A percentile compares a stretch with the other conserved stretches of the same genome.
phyloP scores from a whole-genome alignment of 2,888 invertebrate genomes.

The Leuctra nigra region DNA sequence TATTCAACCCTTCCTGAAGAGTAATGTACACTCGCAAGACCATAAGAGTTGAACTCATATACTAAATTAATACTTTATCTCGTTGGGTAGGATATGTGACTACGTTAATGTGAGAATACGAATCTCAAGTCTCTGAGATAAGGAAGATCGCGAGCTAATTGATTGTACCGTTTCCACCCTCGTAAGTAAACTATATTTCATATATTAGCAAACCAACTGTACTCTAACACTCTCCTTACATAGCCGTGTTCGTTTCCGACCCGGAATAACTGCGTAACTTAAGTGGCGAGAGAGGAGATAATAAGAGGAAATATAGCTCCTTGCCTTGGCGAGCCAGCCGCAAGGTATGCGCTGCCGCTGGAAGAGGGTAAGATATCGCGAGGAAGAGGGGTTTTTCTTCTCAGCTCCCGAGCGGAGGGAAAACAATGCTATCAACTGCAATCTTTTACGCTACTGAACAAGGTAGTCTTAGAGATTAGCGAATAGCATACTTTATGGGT shows the following conservation, averaged over 20 bases:
- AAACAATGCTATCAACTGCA: conserved; percentile 18
- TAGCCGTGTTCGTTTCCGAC: conserved; percentile 32
- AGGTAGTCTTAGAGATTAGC: conserved; percentile 18
- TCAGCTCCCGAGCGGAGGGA: conserved; percentile 5
- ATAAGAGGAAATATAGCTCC: conserved; percentile 36
- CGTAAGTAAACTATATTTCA: not conserved
- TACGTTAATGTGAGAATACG: too few species aligned
- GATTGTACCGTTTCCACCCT: too few species aligned
- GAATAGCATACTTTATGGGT: conserved; percentile 19
- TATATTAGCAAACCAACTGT: conserved; percentile 5
- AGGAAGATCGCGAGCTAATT: too few species aligned
- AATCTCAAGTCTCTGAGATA: too few species aligned
- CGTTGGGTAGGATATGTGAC: too few species aligned
- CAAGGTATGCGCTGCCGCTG: conserved; percentile 1
- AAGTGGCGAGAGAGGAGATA: conserved; percentile 40
- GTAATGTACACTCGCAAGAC: too few species aligned
- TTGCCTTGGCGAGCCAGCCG: conserved; percentile 4
- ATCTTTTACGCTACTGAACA: conserved; percentile 15
- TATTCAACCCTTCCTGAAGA: too few species aligned
- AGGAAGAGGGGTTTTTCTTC: not conserved
- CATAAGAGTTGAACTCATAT: too few species aligned
- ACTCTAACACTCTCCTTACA: not conserved
- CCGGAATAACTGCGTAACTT: conserved; percentile 34
- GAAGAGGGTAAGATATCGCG: not conserved
- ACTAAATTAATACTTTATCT: too few species aligned